A percentile compares a stretch with the other conserved stretches of the same genome.
Conservation (phyloP, 2,797 vertebrate genomes). For the Tinamus major region DNA sequence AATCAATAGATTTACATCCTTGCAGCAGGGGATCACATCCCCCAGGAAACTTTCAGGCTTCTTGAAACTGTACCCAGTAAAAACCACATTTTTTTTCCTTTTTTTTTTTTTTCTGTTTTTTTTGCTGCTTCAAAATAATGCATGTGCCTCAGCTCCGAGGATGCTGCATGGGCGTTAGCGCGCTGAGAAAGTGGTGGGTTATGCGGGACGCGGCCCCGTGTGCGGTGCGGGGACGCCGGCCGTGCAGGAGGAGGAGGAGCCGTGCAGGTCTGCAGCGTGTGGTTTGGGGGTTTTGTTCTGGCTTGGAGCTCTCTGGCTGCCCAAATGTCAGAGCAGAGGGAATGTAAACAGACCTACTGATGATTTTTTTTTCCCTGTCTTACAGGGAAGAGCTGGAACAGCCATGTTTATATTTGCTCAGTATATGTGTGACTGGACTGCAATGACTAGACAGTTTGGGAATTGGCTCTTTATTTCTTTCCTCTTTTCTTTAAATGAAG, state of each 20-base stretch:
- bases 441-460: neutral
- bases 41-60: neutral
- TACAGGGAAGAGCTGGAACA: neutral
- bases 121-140: neutral
- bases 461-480: neutral
- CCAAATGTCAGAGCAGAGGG: neutral
- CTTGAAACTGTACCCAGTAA: neutral
- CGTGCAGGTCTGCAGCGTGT: fast-evolving
- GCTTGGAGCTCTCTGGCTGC: neutral
- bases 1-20: neutral
- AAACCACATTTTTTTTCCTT: neutral
- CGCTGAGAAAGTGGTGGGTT: fast-evolving
- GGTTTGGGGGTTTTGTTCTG: neutral
- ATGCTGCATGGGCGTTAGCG: fast-evolving
- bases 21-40: neutral
- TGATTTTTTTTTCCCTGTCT: neutral
- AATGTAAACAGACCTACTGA: conserved; percentile 25
- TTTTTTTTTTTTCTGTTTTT: neutral
- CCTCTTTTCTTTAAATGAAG: neutral
- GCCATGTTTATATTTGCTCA: neutral
- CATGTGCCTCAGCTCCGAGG: neutral
- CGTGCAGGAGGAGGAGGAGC: neutral
- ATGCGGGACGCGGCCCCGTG: neutral
- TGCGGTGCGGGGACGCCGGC: fast-evolving
- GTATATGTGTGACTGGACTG: neutral